Percentiles rank a stretch among this genome's conserved stretches.
Evolutionary conservation across 2,888 invertebrate genomes (phyloP).

Genomic region (Drosophila kambysellisi): DNA sequence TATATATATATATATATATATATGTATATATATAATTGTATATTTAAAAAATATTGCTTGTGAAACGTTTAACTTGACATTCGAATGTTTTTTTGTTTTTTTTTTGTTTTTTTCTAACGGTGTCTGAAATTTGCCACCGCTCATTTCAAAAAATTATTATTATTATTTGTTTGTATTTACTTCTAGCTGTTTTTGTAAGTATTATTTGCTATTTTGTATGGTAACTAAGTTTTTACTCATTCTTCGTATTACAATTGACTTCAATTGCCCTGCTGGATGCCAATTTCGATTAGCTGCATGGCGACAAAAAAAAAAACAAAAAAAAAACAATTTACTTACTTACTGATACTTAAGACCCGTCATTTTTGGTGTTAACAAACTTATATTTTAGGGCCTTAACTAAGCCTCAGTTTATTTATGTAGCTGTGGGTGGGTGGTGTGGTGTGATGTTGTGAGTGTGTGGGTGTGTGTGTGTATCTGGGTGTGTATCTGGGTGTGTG

Average conservation of each 20-base stretch:
- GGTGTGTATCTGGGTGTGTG: constrained; percentile 12
- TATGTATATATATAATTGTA: constrained; percentile 31
- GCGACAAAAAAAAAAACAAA: constrained; percentile 13
- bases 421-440: constrained; percentile 11
- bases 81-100: constrained; percentile 49
- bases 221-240: constrained; percentile 21
- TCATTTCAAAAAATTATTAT: constrained; percentile 32
- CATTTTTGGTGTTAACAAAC: constrained; percentile 68
- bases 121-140: constrained; percentile 14
- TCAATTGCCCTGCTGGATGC: constrained; percentile 46
- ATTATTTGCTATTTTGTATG: constrained; percentile 14
- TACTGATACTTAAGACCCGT: constrained; percentile 65
- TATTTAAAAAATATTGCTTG: constrained; percentile 78
- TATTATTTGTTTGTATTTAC: constrained; percentile 13
- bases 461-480: constrained; percentile 4
- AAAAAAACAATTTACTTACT: constrained; percentile 59
- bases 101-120: constrained; percentile 23
- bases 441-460: constrained; percentile 14
- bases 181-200: constrained; percentile 24
- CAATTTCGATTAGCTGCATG: constrained; percentile 34
- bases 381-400: constrained; percentile 41
- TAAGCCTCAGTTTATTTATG: constrained; percentile 29
- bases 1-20: constrained; percentile 25
- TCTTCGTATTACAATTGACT: constrained; percentile 64
- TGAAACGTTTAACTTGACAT: constrained; percentile 78